These are phyloP conservation scores for Calameuta idolon DNA, from an alignment of 2,888 invertebrate species.

Conservation along the genomic window DNA sequence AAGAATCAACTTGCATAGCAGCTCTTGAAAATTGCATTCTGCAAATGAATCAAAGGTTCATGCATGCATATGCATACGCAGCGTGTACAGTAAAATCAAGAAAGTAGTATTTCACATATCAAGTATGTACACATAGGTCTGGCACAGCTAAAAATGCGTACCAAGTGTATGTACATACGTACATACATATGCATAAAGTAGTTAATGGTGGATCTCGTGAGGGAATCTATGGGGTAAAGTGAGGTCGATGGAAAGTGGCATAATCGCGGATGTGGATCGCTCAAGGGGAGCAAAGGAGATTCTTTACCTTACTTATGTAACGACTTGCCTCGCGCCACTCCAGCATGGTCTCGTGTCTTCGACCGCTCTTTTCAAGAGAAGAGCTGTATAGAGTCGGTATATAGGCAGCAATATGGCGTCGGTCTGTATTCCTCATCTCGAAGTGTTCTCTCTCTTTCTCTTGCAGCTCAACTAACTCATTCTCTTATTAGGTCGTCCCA, in stretches of 20 bases:
- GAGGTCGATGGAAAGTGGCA: conserved; percentile 63
- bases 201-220: background rate
- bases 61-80: background rate
- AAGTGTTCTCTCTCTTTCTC: conserved; percentile 11
- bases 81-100: background rate
- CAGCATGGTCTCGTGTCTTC: conserved; percentile 51
- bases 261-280: conserved; percentile 62
- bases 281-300: conserved; percentile 56
- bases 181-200: background rate
- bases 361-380: conserved; percentile 47
- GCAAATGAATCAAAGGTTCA: background rate
- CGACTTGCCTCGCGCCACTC: conserved; percentile 42
- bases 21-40: background rate
- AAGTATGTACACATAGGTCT: background rate
- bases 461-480: background rate
- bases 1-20: background rate
- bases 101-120: background rate
- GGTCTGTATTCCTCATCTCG: conserved; percentile 9
- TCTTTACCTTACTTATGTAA: conserved; percentile 61
- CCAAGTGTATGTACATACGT: background rate
- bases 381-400: conserved; percentile 7
- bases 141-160: background rate
- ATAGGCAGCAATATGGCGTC: background rate
- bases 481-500: conserved; percentile 22
- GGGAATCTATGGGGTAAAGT: conserved; percentile 32